phyloP scores from a whole-genome alignment of 2,797 vertebrate species.

The Sebastes flavidus region DNA sequence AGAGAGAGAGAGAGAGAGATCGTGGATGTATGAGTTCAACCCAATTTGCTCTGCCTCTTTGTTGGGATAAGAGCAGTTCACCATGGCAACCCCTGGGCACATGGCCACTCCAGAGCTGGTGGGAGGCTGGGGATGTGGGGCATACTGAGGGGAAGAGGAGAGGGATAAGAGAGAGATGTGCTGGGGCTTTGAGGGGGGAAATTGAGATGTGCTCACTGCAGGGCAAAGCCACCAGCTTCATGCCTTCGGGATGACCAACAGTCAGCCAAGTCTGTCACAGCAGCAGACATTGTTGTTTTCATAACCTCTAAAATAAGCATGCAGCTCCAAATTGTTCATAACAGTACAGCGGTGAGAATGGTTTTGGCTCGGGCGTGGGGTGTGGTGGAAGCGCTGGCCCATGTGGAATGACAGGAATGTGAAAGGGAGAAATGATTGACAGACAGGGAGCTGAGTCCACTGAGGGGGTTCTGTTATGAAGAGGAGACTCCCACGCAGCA shows the following conservation, averaged over 20 bases:
- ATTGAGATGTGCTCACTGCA: conserved; percentile 7
- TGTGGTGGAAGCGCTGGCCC: conserved; percentile 47
- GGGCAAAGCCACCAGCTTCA: not conserved
- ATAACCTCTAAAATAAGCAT: conserved; percentile 41
- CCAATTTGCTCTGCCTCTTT: conserved; percentile 56
- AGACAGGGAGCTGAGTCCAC: conserved; percentile 24
- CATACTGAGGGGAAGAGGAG: not conserved
- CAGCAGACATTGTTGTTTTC: conserved; percentile 12
- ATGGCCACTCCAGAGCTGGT: conserved; percentile 41
- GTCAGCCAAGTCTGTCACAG: not conserved
- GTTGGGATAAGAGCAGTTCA: conserved; percentile 70
- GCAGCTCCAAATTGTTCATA: conserved; percentile 14
- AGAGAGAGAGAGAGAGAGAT: not conserved
- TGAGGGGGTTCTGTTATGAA: conserved; percentile 48
- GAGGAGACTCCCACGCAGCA: conserved; percentile 66
- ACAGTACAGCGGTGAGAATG: conserved; percentile 20
- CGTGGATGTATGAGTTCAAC: conserved; percentile 8
- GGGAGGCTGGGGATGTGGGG: conserved; percentile 10
- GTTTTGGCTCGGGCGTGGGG: conserved; percentile 44
- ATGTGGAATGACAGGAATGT: conserved; percentile 73
- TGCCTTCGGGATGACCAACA: not conserved
- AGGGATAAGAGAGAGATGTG: not conserved
- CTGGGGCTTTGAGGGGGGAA: not conserved
- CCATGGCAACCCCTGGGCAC: conserved; percentile 71
- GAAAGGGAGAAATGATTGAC: conserved; percentile 57